Conservation (phyloP, 2,888 invertebrate species). For the Ametastegia equiseti region DNA sequence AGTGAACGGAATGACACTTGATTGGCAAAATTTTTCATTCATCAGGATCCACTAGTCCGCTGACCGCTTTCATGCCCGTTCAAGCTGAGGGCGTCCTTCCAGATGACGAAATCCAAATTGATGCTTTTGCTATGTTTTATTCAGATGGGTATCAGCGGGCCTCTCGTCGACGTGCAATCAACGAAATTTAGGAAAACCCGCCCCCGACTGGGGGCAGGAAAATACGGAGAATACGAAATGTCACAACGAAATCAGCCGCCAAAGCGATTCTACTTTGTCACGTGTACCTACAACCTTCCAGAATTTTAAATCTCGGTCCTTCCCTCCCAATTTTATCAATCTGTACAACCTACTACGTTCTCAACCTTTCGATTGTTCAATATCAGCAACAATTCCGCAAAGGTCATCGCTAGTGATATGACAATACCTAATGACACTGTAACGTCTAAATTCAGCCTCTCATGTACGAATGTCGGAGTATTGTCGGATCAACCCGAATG, state of each 20-base stretch:
- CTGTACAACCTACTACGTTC: no score
- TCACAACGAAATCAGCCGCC: conserved; percentile 42
- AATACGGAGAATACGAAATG: conserved; percentile 46
- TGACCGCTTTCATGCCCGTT: background rate
- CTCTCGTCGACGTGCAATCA: conserved; percentile 34
- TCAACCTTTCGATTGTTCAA: no score
- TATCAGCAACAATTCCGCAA: no score
- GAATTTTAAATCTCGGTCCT: conserved; percentile 37
- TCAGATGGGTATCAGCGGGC: conserved; percentile 24
- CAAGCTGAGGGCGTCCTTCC: conserved; percentile 24
- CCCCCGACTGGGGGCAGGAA: conserved; percentile 1
- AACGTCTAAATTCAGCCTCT: no score
- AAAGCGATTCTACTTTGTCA: conserved; percentile 45
- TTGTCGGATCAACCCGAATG: no score
- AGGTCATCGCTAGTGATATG: no score
- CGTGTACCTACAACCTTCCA: conserved; percentile 31
- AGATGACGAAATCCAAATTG: conserved; percentile 31
- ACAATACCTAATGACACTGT: no score
- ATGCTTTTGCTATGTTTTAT: conserved; percentile 45
- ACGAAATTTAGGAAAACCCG: conserved; percentile 31
- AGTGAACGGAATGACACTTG: background rate
- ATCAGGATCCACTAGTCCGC: background rate
- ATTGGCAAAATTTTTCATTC: background rate
- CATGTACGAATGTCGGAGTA: no score
- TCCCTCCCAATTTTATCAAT: background rate